Evolutionary conservation across 2,113 vertebrate genomes (phyloP).

Genomic region (Siphamia tubifer): DNA sequence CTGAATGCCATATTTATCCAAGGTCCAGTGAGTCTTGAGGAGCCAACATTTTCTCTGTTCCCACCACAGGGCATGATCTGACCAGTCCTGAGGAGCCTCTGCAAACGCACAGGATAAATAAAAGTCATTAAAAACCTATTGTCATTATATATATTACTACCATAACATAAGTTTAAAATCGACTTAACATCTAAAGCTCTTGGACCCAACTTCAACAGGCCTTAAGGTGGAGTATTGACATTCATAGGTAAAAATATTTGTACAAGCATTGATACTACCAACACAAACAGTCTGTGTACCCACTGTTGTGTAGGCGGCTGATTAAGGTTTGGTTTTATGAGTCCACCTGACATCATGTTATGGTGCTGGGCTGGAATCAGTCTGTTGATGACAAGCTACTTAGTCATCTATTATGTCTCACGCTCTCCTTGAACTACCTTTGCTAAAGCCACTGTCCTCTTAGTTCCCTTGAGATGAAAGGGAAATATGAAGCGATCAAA

Average conservation of each 20-base stretch:
- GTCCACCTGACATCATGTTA: conserved; percentile 54
- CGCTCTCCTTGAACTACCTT: conserved; percentile 9
- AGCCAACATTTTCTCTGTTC: conserved; percentile 94
- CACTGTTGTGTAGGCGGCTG: background rate
- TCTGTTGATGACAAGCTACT: conserved; percentile 41
- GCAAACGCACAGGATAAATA: conserved; percentile 16
- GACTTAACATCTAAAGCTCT: background rate
- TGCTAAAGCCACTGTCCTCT: background rate
- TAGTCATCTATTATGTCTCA: conserved; percentile 46
- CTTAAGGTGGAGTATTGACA: background rate
- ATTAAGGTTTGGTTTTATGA: conserved; percentile 39
- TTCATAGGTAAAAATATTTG: background rate
- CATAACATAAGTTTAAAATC: background rate
- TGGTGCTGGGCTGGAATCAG: conserved; percentile 19
- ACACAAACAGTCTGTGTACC: background rate
- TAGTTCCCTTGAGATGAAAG: background rate
- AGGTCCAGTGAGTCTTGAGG: conserved; percentile 95
- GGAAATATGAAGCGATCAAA: background rate
- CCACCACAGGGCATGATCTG: conserved; percentile 97
- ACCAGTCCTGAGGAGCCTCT: conserved; percentile 93
- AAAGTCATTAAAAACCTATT: no score
- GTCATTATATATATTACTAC: background rate
- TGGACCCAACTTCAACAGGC: background rate
- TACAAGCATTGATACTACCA: background rate
- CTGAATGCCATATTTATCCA: conserved; percentile 92